phyloP scores from a whole-genome alignment of 2,797 vertebrate genomes.

The Siniperca undulata region DNA sequence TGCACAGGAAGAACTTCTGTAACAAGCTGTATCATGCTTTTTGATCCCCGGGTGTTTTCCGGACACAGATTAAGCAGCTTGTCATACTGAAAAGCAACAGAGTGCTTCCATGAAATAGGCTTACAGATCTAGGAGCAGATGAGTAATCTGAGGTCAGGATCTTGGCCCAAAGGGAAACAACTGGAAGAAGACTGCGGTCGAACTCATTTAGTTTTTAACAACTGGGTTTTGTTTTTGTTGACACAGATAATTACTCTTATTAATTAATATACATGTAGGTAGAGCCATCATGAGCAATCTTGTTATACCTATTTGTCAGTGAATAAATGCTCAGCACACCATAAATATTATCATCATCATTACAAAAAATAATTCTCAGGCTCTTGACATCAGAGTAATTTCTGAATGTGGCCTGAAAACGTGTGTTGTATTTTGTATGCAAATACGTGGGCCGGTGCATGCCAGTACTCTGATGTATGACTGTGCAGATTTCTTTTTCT shows the following conservation, averaged over 20 bases:
- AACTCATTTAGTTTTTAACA: slow-evolving; percentile 40
- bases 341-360: neutral
- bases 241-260: neutral
- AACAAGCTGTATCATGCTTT: slow-evolving; percentile 43
- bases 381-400: slow-evolving; percentile 6
- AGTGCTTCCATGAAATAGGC: slow-evolving; percentile 23
- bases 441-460: neutral
- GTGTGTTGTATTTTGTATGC: neutral
- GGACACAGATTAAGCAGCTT: slow-evolving; percentile 36
- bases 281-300: neutral
- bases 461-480: neutral
- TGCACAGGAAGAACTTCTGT: slow-evolving; percentile 1
- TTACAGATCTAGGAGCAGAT: slow-evolving; percentile 34
- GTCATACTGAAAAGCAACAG: slow-evolving; percentile 30
- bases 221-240: slow-evolving; percentile 25
- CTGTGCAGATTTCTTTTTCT: slow-evolving; percentile 22
- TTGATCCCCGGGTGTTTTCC: slow-evolving; percentile 33
- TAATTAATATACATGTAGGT: slow-evolving; percentile 9
- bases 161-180: slow-evolving; percentile 16
- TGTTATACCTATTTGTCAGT: slow-evolving; percentile 1
- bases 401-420: slow-evolving; percentile 22
- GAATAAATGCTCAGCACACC: neutral
- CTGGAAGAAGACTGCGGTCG: slow-evolving; percentile 7
- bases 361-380: neutral
- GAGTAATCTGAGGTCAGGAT: slow-evolving; percentile 32